Percentiles rank a stretch among this genome's conserved stretches.
Evolutionary conservation across 2,888 invertebrate genomes (phyloP).

Genomic region (Agriopis leucophaearia): DNA sequence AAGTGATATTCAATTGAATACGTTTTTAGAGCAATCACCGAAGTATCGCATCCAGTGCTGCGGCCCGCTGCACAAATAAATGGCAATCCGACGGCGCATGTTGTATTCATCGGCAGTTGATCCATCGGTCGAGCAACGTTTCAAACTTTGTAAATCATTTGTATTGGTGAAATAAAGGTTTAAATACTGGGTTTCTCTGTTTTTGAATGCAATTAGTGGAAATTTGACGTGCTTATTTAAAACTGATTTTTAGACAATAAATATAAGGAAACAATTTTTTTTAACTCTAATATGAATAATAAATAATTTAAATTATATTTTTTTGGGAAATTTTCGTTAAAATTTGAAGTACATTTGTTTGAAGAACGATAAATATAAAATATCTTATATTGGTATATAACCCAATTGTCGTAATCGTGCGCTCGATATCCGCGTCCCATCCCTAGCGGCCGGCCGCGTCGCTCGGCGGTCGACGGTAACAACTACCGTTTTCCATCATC

Average conservation of each 20-base stretch:
- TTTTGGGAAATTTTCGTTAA: not conserved
- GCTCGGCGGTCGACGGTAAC: slow-evolving; percentile 35
- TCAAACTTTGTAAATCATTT: not conserved
- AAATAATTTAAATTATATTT: too few species aligned
- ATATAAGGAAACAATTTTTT: not conserved
- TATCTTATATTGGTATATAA: too few species aligned
- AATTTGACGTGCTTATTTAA: not conserved
- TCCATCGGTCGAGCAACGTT: not conserved
- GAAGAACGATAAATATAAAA: too few species aligned
- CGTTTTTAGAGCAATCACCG: not conserved
- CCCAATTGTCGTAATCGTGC: not conserved
- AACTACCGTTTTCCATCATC: slow-evolving; percentile 42
- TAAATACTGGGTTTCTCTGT: not conserved
- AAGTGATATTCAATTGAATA: not conserved
- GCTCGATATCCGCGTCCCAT: slow-evolving; percentile 2
- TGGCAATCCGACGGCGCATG: slow-evolving; percentile 12
- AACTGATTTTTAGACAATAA: too few species aligned
- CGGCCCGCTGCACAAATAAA: slow-evolving; percentile 8
- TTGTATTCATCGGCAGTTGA: slow-evolving; percentile 16
- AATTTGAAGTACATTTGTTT: too few species aligned
- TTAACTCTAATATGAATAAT: not conserved
- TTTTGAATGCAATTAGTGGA: not conserved
- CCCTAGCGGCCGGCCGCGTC: slow-evolving; percentile 18
- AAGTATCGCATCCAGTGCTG: not conserved
- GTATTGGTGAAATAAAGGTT: not conserved